phyloP scores from a whole-genome alignment of 1,140 invertebrate genomes.

The Cherax quadricarinatus region DNA sequence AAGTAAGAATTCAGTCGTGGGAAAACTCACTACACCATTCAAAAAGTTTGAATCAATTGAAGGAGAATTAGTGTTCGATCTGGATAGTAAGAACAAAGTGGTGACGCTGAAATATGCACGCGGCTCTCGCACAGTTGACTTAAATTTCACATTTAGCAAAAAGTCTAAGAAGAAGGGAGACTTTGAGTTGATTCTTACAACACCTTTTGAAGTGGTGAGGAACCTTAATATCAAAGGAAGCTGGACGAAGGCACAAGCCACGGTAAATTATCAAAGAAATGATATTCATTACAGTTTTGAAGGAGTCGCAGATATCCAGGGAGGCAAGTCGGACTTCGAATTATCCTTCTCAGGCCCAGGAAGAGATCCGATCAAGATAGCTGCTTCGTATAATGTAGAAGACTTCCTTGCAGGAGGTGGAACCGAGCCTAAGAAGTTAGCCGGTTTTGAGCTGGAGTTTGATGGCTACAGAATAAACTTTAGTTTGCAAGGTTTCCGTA shows the following conservation, averaged over 20 bases:
- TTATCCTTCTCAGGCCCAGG: constrained; percentile 47
- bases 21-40: constrained; percentile 65
- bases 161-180: constrained; percentile 37
- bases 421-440: constrained; percentile 25
- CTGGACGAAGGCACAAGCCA: constrained; percentile 47
- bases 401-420: constrained; percentile 62
- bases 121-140: constrained; percentile 35
- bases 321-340: constrained; percentile 56
- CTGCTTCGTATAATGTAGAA: constrained; percentile 56
- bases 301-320: constrained; percentile 57
- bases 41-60: constrained; percentile 53
- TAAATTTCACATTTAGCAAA: constrained; percentile 55
- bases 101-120: constrained; percentile 58
- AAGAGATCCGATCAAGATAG: constrained; percentile 51
- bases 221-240: constrained; percentile 50
- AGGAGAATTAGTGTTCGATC: constrained; percentile 29
- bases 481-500: constrained; percentile 65
- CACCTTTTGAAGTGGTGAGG: constrained; percentile 60
- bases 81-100: constrained; percentile 42
- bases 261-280: constrained; percentile 64
- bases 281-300: constrained; percentile 50
- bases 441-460: constrained; percentile 59
- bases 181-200: constrained; percentile 29
- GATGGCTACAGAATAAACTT: constrained; percentile 37
- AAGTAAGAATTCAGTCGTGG: constrained; percentile 26